phyloP scores from a whole-genome alignment of 2,113 vertebrate species.

The rabbit (Oryctolagus cuniculus) region mOryCun1.1 NC_091447.1:55956001-55956500 shows the following conservation, averaged over 20 bases:
- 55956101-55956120: background rate
- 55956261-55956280: background rate
- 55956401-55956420: background rate
- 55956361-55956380: background rate
- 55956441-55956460: background rate
- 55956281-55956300: background rate
- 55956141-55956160: background rate
- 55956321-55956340: background rate
- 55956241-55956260: constrained; percentile 8
- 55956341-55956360: background rate
- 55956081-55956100: background rate
- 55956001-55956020: background rate
- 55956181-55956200: background rate
- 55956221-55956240: background rate
- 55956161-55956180: background rate
- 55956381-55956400: background rate
- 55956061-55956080: background rate
- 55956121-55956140: background rate
- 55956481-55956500: constrained; percentile 20
- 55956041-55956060: background rate
- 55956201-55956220: background rate
- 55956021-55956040: background rate
- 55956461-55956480: background rate
- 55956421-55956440: background rate
- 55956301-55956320: background rate